Conservation (phyloP, 1,140 invertebrate species). For the Drosophila pseudoananassae region DNA sequence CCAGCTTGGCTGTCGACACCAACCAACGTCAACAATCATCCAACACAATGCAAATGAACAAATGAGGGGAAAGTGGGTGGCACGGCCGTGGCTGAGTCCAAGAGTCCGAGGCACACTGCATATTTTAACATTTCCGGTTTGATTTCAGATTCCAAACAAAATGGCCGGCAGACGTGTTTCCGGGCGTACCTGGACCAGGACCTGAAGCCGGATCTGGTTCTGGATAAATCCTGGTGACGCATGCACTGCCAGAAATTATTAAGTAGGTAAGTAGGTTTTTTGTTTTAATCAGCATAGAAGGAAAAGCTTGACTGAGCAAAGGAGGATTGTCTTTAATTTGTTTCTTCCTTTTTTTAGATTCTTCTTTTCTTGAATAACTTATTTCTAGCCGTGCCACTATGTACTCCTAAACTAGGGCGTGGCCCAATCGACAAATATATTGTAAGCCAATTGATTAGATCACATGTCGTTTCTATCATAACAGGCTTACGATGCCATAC, state of each 20-base stretch:
- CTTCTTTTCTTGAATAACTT: slow-evolving; percentile 11
- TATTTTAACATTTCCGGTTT: slow-evolving; percentile 80
- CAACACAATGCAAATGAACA: slow-evolving; percentile 34
- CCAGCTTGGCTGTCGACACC: slow-evolving; percentile 51
- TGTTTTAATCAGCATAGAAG: background rate
- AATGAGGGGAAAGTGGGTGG: slow-evolving; percentile 3
- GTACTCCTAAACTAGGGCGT: background rate
- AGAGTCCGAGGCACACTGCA: slow-evolving; percentile 57
- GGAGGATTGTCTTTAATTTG: background rate
- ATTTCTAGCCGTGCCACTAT: background rate
- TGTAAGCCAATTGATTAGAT: slow-evolving; percentile 68
- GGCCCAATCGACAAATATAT: slow-evolving; percentile 46
- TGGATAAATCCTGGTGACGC: slow-evolving; percentile 6
- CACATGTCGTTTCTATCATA: slow-evolving; percentile 46
- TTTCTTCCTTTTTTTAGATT: background rate
- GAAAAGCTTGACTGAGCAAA: too few relatives aligned
- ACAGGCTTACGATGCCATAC: slow-evolving; percentile 28
- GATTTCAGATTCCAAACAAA: slow-evolving; percentile 79
- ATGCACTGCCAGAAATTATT: slow-evolving; percentile 13
- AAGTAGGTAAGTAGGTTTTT: background rate
- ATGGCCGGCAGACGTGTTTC: slow-evolving; percentile 77
- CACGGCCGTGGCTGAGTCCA: slow-evolving; percentile 21
- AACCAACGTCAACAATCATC: slow-evolving; percentile 27
- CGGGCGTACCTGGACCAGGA: slow-evolving; percentile 52
- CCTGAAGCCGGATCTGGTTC: background rate